These are phyloP conservation scores for Labeo calbasu DNA, from an alignment of 2,797 vertebrate genomes.

Conservation along the genomic window DNA sequence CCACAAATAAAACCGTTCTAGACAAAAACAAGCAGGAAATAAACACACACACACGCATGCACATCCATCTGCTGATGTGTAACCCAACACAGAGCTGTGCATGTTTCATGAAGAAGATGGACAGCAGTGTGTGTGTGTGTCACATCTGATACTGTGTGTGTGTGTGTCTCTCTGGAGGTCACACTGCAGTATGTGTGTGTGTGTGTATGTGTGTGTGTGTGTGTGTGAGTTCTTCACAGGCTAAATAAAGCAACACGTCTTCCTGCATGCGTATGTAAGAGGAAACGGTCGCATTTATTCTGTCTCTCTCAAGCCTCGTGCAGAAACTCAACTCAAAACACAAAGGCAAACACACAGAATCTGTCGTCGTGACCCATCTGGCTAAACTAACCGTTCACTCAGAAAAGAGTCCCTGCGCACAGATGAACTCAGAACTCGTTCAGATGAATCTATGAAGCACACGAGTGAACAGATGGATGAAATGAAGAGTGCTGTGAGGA, in stretches of 20 bases:
- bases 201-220: background rate
- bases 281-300: background rate
- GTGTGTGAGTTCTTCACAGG: background rate
- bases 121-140: constrained; percentile 18
- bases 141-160: constrained; percentile 4
- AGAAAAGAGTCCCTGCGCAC: background rate
- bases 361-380: background rate
- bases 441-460: background rate
- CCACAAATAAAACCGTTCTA: background rate
- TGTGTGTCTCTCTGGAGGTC: background rate
- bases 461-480: constrained; percentile 2
- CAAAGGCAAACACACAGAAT: background rate
- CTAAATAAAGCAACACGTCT: constrained; percentile 21
- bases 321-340: constrained; percentile 6
- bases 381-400: background rate
- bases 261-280: constrained; percentile 16
- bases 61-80: constrained; percentile 6
- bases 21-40: background rate
- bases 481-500: background rate
- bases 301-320: background rate
- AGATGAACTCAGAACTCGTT: background rate
- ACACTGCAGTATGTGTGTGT: background rate
- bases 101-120: constrained; percentile 35
- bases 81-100: constrained; percentile 18
- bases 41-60: background rate